A percentile compares a stretch with the other conserved stretches of the same genome.
phyloP scores from a whole-genome alignment of 2,888 invertebrate genomes.

The Nasonovia ribisnigri region DNA sequence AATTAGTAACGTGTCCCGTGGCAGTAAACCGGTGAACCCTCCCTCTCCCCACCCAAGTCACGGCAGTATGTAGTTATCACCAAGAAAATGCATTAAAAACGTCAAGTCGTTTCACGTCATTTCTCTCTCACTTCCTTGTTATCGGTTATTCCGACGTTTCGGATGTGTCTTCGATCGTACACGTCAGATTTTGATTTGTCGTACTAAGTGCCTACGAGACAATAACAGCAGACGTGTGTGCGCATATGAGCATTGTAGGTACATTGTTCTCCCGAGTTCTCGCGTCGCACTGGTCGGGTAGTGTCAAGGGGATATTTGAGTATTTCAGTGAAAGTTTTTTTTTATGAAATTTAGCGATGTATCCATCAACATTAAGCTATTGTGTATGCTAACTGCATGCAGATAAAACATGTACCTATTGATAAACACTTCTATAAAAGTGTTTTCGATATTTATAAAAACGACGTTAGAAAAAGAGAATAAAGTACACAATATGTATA shows the following conservation, averaged over 20 bases:
- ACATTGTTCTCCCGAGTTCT: background rate
- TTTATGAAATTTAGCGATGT: background rate
- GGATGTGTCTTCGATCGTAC: background rate
- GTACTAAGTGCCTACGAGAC: background rate
- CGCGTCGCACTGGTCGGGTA: background rate
- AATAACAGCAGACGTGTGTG: background rate
- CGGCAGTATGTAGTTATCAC: background rate
- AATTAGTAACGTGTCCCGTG: background rate
- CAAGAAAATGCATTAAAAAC: background rate
- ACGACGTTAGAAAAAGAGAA: background rate
- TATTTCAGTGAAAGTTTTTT: background rate
- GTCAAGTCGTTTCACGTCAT: background rate
- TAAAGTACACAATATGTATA: background rate
- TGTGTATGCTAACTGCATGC: background rate
- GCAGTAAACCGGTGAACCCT: background rate
- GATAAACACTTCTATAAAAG: background rate
- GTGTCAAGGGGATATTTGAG: background rate
- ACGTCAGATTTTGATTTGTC: background rate
- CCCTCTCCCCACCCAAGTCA: background rate
- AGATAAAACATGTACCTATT: background rate
- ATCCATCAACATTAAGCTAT: background rate
- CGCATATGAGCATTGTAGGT: background rate
- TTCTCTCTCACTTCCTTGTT: background rate
- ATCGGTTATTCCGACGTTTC: background rate
- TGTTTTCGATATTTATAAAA: background rate